Base-by-base conservation (phyloP, 1,140 invertebrate genomes). In the Magallana gigas region DNA sequence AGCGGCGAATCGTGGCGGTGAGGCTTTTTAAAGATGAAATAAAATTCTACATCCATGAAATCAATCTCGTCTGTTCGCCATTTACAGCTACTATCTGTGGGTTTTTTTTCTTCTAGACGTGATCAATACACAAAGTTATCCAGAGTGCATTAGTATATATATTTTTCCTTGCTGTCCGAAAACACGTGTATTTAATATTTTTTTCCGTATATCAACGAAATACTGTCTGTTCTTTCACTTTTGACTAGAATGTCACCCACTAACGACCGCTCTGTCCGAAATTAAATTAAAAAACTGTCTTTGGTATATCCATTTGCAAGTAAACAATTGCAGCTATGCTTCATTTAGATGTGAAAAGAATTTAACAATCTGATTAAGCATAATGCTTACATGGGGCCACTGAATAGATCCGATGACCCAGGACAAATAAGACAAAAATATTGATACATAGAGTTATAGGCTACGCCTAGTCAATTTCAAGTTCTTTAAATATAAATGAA, bases 281-380 rank as follows among this genome's bases (percentile, higher is more conserved):
- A 76, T 76, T 48, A 48, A 48, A 48, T 48, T 36, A 1, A 48
- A 76, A 76, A 76, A 76, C 9, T 29, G 68, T 29, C 68, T 76
- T 76, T 76, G 29, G 36, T 76, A 76, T 48, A 48, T 76, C 68
- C 68, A 76, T 76, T 76, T 29, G 68, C 68, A 29, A 76, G 68
- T 76, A 76, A 76, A 76, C 23, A 76, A 76, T 76, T 76, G 68
- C 68, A 29, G 23, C 68, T 76, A 76, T 76, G 68, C 68, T 76
- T 76, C 68, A 76, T 76, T 76, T 76, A 48, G 68, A 76, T 76
- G 68, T 76, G 68, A 76, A 76, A 76, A 76, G 68, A 76, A 76
- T 76, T 76, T 29, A 64, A 76, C 68, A 76, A 76, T 76, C 68
- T 76, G 68, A 76, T 76, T 76, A 76, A 76, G 36, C 68, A 29